Conservation (phyloP, 2,797 vertebrate genomes). For the Gila robusta region DNA sequence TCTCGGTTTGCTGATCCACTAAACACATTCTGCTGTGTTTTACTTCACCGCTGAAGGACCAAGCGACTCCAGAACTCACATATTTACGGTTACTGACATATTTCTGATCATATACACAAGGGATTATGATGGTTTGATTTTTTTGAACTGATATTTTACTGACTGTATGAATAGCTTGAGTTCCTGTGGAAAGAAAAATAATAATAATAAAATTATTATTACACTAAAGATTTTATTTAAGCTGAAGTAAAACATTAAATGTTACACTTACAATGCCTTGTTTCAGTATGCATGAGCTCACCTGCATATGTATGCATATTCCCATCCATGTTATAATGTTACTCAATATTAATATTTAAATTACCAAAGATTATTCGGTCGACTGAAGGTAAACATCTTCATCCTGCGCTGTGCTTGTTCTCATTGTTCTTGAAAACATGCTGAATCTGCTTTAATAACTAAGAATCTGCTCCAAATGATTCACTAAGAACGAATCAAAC, state of each 20-base stretch:
- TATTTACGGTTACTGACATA: neutral
- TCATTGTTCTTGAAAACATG: neutral
- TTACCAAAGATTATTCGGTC: too few species aligned
- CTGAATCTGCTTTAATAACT: neutral
- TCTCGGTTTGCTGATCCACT: neutral
- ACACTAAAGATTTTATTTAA: neutral
- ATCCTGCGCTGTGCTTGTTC: too few species aligned
- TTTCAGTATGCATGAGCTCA: neutral
- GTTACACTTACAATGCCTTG: neutral
- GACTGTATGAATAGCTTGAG: neutral
- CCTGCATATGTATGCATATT: too few species aligned
- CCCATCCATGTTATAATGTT: neutral
- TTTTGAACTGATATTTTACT: neutral
- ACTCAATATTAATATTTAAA: too few species aligned
- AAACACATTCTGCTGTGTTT: neutral
- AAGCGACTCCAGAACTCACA: fast-evolving
- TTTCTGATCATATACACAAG: neutral
- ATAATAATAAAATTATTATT: neutral
- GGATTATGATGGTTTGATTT: slow-evolving; percentile 1
- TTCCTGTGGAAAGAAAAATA: neutral
- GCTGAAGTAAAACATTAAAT: neutral
- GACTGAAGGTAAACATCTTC: too few species aligned
- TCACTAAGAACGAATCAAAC: neutral
- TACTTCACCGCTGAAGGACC: fast-evolving
- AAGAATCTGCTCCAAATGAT: neutral